Conservation (phyloP, 2,888 invertebrate species). For the Noctua janthina region DNA sequence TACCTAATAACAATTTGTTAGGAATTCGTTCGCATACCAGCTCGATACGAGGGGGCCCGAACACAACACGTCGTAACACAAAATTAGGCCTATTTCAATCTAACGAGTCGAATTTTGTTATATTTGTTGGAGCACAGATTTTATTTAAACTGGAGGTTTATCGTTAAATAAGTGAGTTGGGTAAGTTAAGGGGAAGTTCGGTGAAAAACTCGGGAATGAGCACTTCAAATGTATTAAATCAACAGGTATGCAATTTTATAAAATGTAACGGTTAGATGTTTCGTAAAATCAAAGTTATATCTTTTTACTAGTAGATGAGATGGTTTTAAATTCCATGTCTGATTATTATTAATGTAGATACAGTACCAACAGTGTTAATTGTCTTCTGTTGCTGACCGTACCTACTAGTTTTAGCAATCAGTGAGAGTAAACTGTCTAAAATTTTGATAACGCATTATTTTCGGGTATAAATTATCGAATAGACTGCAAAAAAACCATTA, state of each 20-base stretch:
- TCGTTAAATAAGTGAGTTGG: not conserved
- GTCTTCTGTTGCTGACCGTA: not conserved
- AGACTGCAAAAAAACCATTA: not conserved
- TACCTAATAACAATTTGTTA: slow-evolving; percentile 50
- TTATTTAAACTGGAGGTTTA: not conserved
- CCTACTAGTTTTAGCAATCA: not conserved
- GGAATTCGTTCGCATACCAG: slow-evolving; percentile 62
- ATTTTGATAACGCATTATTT: not conserved
- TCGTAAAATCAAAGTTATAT: not conserved
- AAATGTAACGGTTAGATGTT: not conserved
- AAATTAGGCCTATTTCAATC: slow-evolving; percentile 47
- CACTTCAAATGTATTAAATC: too few species aligned
- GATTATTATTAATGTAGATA: not conserved
- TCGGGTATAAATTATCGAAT: not conserved
- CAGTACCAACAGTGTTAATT: not conserved
- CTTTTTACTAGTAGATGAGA: not conserved
- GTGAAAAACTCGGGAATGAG: not conserved
- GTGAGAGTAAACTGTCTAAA: not conserved
- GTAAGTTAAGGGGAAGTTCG: not conserved
- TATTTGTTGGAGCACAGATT: slow-evolving; percentile 2
- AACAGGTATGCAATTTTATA: not conserved
- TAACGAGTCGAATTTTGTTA: slow-evolving; percentile 4
- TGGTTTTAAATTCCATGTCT: not conserved
- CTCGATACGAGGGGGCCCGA: slow-evolving; percentile 34
- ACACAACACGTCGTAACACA: slow-evolving; percentile 40